Percentiles rank a stretch among this genome's conserved stretches.
These are phyloP conservation scores for Epizoanthus scotinus DNA, from an alignment of 92 coral and sea anemone genomes.

Conservation along the genomic window DNA sequence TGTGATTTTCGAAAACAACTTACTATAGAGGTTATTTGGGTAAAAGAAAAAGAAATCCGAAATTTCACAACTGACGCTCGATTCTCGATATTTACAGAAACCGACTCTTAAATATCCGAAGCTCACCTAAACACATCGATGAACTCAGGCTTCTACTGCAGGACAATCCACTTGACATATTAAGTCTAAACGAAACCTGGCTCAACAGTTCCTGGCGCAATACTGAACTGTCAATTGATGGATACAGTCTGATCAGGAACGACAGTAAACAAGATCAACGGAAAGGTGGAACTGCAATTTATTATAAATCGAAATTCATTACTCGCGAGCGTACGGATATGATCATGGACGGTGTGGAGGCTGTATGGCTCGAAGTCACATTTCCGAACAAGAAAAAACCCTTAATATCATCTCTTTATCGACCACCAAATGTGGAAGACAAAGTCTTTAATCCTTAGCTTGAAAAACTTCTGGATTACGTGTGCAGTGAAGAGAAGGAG, in stretches of 20 bases:
- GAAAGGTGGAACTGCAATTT: conserved; percentile 31
- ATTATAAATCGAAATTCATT: conserved; percentile 32
- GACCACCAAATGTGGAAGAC: neutral
- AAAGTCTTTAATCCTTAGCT: too few species aligned
- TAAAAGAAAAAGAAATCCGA: too few species aligned
- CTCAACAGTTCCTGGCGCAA: conserved; percentile 22
- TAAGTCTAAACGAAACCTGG: too few species aligned
- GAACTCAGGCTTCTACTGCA: conserved; percentile 26
- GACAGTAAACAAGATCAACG: conserved; percentile 15
- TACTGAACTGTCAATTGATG: conserved; percentile 7
- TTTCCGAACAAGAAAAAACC: neutral
- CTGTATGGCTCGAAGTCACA: neutral
- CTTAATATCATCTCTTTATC: neutral
- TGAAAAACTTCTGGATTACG: too few species aligned
- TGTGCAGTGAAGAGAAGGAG: too few species aligned
- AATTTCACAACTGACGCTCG: too few species aligned
- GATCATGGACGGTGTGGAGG: neutral
- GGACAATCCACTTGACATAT: conserved; percentile 32
- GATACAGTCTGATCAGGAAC: conserved; percentile 21
- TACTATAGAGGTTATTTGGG: too few species aligned
- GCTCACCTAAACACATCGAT: conserved; percentile 24
- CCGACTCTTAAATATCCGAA: conserved; percentile 27
- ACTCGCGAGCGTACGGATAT: conserved; percentile 10
- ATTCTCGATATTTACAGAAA: too few species aligned
- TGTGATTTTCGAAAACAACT: too few species aligned